Percentiles rank a stretch among this genome's conserved stretches.
phyloP scores from a whole-genome alignment of 1,140 invertebrate species.

The Drosophila guanche region DNA sequence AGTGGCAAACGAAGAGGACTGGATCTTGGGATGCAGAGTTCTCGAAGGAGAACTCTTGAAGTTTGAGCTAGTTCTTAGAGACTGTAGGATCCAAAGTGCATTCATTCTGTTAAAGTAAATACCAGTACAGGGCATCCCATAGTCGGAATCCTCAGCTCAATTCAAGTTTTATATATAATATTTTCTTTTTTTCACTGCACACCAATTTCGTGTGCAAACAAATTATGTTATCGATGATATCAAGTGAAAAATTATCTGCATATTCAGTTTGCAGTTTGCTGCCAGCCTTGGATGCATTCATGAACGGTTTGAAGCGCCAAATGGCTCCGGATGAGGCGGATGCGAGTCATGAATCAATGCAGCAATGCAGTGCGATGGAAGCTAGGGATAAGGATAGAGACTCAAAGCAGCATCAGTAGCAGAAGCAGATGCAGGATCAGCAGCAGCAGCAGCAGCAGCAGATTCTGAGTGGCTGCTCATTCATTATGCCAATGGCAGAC shows the following conservation, averaged over 20 bases:
- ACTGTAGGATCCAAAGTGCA: no score
- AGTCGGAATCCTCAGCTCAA: not conserved
- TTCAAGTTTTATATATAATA: no score
- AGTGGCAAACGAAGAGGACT: no score
- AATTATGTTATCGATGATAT: constrained; percentile 64
- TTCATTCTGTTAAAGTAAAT: no score
- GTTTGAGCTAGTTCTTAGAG: no score
- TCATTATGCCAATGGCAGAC: constrained; percentile 77
- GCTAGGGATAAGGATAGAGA: not conserved
- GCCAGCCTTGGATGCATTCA: constrained; percentile 28
- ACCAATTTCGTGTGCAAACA: constrained; percentile 48
- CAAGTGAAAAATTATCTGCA: constrained; percentile 71
- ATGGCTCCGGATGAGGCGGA: constrained; percentile 23
- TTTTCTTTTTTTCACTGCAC: not conserved
- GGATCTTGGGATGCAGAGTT: no score
- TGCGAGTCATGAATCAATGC: constrained; percentile 36
- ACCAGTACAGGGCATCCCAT: no score
- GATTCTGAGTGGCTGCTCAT: constrained; percentile 64
- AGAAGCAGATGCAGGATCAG: no score
- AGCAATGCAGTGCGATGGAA: not conserved
- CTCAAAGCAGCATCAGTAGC: not conserved
- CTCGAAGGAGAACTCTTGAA: no score
- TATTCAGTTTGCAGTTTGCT: constrained; percentile 47
- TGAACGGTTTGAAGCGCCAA: constrained; percentile 23
- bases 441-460: constrained; percentile 14